Base-by-base conservation (phyloP, 1,140 invertebrate species). In the Penaeus vannamei region DNA sequence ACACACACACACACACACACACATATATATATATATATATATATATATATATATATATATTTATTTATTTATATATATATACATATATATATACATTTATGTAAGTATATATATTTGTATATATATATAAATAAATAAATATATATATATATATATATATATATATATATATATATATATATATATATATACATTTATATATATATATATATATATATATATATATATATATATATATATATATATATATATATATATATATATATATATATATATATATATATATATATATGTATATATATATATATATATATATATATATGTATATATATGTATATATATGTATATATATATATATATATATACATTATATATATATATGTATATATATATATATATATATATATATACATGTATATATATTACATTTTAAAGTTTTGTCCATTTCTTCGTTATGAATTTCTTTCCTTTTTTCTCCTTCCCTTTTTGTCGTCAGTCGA, bases 201-300 rank as follows among this genome's bases (percentile, higher is more conserved):
- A 23, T 81, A 22, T 81, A 19, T 59, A 22, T 81, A 59, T 81
- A 59, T 81, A 59, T 46, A 81, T 81, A 81, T 59, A 60, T 46
- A 81, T 81, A 29, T 60, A 81, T 53, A 81, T 81, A 53, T 81
- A 60, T 81, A 81, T 59, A 0, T 60, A 81, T 81, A 81, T 81
- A 81, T 81, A 60, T 53, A 81, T 81, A 60, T 53, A 59, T 60
- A 19, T 53, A 59, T 81, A 59, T 81, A 59, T 81, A 59, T 60
- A 26, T 81, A 81, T 81, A 26, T 60, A 59, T 81, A 14, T 60
- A 59, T 23, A 59, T 2, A 26, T 23, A 81, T 8, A 60, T 5
- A 60, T n/a, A 81, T 60, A 81, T 17, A 60, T 53, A 32, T 0
- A 26, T 1, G 23, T n/a, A 42, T 60, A 60, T n/a, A 36, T 3